phyloP scores from a whole-genome alignment of 2,113 vertebrate genomes.

The Ophthalmolycus amberensis region DNA sequence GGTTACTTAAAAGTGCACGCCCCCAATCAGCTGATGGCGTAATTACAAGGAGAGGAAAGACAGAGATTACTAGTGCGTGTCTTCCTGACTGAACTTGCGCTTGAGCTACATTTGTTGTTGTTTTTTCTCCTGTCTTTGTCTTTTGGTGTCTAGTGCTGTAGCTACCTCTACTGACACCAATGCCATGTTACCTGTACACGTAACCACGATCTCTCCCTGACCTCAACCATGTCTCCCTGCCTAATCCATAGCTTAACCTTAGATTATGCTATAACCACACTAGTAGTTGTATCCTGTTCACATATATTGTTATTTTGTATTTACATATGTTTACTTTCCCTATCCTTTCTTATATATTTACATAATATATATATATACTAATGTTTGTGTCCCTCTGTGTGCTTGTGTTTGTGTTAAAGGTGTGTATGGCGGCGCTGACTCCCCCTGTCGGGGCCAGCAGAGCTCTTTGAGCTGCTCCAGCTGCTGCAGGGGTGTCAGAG shows the following conservation, averaged over 20 bases:
- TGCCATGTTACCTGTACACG: not conserved
- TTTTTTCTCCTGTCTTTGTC: not conserved
- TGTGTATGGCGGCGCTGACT: slow-evolving; percentile 34
- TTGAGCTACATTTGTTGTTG: no score
- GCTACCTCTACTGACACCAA: not conserved
- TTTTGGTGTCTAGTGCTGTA: not conserved
- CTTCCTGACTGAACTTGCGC: no score
- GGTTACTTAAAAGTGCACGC: no score
- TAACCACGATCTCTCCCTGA: not conserved
- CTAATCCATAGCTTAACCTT: not conserved
- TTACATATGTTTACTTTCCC: not conserved
- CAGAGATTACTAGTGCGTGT: no score
- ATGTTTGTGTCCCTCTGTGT: slow-evolving; percentile 6
- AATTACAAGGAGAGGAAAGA: no score
- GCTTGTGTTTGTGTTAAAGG: slow-evolving; percentile 49
- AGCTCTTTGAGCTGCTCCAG: slow-evolving; percentile 74
- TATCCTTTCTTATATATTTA: not conserved
- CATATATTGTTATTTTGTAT: not conserved
- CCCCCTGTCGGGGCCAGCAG: slow-evolving; percentile 55
- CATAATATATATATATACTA: not conserved
- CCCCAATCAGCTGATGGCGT: no score
- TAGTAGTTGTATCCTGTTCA: not conserved
- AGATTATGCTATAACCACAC: not conserved
- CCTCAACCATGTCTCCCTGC: not conserved
- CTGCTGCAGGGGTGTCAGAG: slow-evolving; percentile 72